Evolutionary conservation across 2,888 invertebrate genomes (phyloP).

Genomic region (Hipparchia semele): DNA sequence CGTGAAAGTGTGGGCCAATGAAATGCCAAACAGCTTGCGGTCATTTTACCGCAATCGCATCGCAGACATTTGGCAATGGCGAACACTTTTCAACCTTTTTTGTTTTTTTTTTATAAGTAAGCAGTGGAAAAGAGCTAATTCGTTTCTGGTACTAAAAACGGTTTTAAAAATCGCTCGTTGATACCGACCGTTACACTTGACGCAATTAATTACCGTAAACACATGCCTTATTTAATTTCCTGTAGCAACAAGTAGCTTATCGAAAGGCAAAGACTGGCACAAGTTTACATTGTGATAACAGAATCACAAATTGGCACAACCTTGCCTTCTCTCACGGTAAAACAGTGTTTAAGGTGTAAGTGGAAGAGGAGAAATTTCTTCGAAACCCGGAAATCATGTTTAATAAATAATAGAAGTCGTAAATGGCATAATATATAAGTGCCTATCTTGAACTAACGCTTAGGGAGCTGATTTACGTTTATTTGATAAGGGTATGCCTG

Average conservation of each 20-base stretch:
- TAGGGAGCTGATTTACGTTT: constrained; percentile 1
- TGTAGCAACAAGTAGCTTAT: constrained; percentile 14
- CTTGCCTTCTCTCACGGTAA: neutral
- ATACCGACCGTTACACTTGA: too few relatives aligned
- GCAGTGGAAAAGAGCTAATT: too few relatives aligned
- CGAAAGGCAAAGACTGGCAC: constrained; percentile 21
- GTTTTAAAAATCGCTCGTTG: too few relatives aligned
- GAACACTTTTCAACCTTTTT: too few relatives aligned
- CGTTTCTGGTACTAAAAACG: too few relatives aligned
- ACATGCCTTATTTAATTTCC: neutral
- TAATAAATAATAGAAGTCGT: constrained; percentile 21
- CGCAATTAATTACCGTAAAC: neutral
- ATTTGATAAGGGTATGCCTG: neutral
- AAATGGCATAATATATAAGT: constrained; percentile 15
- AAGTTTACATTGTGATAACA: constrained; percentile 43
- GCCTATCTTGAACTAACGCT: constrained; percentile 13
- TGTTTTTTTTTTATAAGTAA: too few relatives aligned
- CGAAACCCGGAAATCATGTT: neutral
- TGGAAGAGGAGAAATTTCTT: neutral
- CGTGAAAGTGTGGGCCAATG: too few relatives aligned
- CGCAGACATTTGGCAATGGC: too few relatives aligned
- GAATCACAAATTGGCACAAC: constrained; percentile 34
- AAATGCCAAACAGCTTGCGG: too few relatives aligned
- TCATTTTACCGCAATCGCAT: too few relatives aligned
- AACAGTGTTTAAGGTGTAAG: neutral